Percentiles rank a stretch among this genome's conserved stretches.
Conservation (phyloP, 2,888 invertebrate species). For the Masnerella sp. region DNA sequence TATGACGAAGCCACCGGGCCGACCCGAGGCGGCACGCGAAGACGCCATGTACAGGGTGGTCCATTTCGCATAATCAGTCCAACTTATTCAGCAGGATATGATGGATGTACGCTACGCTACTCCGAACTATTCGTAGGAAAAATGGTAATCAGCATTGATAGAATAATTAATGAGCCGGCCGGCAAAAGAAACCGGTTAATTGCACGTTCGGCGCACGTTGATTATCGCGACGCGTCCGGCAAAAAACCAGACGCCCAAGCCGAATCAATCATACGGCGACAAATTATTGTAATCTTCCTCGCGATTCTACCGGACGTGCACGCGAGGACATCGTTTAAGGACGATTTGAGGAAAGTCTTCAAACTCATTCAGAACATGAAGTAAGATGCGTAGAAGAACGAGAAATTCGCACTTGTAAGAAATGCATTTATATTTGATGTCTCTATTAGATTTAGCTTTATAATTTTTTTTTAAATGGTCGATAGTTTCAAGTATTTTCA, state of each 20-base stretch:
- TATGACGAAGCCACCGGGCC: slow-evolving; percentile 74
- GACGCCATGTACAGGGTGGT: slow-evolving; percentile 63
- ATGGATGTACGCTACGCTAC: slow-evolving; percentile 55
- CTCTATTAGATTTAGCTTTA: too few species aligned
- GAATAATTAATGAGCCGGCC: slow-evolving; percentile 54
- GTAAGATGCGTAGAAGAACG: too few species aligned
- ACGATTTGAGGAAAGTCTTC: too few species aligned
- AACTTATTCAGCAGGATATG: slow-evolving; percentile 58
- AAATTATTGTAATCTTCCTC: slow-evolving; percentile 55
- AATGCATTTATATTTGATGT: too few species aligned
- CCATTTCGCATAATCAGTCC: slow-evolving; percentile 55
- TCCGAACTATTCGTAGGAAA: slow-evolving; percentile 53
- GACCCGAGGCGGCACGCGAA: slow-evolving; percentile 74
- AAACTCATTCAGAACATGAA: too few species aligned
- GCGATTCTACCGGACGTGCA: slow-evolving; percentile 69
- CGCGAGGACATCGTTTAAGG: slow-evolving; percentile 71
- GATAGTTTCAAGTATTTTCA: too few species aligned
- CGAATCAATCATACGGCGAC: slow-evolving; percentile 43
- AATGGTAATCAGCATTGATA: slow-evolving; percentile 55
- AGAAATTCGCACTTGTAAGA: too few species aligned
- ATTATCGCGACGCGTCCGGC: slow-evolving; percentile 22
- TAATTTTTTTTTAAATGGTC: too few species aligned
- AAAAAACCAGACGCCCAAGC: slow-evolving; percentile 30
- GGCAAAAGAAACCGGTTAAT: slow-evolving; percentile 56
- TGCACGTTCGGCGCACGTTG: slow-evolving; percentile 31